Conservation (phyloP, 2,113 vertebrate species). For the Tyrannus savana region DNA sequence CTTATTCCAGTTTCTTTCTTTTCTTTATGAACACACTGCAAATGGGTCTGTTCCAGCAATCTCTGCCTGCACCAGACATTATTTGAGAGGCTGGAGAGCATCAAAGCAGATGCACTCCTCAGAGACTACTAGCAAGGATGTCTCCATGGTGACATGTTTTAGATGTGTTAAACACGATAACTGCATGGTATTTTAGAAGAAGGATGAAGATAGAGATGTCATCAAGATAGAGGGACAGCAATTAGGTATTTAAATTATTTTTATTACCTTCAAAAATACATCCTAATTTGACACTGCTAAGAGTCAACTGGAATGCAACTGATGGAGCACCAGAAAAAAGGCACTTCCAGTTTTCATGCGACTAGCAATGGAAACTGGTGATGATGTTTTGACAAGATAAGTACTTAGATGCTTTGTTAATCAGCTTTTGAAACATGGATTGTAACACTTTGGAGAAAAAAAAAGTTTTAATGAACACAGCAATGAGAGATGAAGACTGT, state of each 20-base stretch:
- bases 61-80: not conserved
- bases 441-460: not conserved
- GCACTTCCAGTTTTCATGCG: not conserved
- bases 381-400: not conserved
- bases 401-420: not conserved
- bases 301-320: not conserved
- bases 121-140: not conserved
- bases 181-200: not conserved
- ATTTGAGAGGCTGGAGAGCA: not conserved
- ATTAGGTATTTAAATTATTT: not conserved
- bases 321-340: not conserved
- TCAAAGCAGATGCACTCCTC: not conserved
- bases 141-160: not conserved
- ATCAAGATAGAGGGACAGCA: not conserved
- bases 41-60: not conserved
- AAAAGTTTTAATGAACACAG: not conserved
- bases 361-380: not conserved
- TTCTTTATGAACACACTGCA: not conserved
- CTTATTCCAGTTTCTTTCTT: not conserved
- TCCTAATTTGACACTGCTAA: not conserved
- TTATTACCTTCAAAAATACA: not conserved
- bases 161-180: not conserved
- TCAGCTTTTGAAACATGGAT: not conserved
- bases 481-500: not conserved
- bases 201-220: not conserved